Evolutionary conservation across 2,113 vertebrate genomes (phyloP), one percentile per base, ranked within the genome.

Genomic region (Phoenicopterus ruber): DNA sequence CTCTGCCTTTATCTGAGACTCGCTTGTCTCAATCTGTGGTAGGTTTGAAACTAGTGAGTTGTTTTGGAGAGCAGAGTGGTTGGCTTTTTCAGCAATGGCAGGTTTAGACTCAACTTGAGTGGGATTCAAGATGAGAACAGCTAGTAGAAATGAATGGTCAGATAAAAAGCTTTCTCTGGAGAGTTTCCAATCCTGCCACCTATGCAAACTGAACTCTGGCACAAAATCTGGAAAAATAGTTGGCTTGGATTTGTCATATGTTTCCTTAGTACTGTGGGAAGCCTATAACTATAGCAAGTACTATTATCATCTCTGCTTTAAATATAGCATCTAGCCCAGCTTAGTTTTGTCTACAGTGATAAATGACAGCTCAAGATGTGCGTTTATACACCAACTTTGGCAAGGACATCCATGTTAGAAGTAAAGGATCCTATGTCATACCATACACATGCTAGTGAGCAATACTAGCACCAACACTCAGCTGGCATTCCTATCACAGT

Each of bases 141-240:
- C 71, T 80, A 66, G 26, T 32, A 86, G 90, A 90, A 88, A 52
- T 19, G 63, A 92, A 70, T 40, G 59, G 85, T 57, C 50, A 96
- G 92, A 97, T 78, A 94, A 78, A 96, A 93, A 86, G 71, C 76
- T 94, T 95, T 93, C 55, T 92, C 82, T 95, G 95, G 90, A 88
- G 71, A 26, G 38, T 24, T 86, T 95, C 94, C 96, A 94, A 19
- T 63, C 62, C 38, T 93, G 82, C 92, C 96, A 97, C 96, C 95
- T 88, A 96, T 94, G 50, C 94, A 96, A 92, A 97, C 71, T 77
- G 34, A 92, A 42, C 67, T 93, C 93, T 94, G 92, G 94, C 92
- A 92, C 63, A 70, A 92, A 94, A 88, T 50, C 58, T 81, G 79
- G 76, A 90, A 94, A 93, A 96, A 88, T 2, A 67, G 29, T 80